Evolutionary conservation across 2,113 vertebrate species (phyloP).

Genomic region (Stictonetta naevosa): DNA sequence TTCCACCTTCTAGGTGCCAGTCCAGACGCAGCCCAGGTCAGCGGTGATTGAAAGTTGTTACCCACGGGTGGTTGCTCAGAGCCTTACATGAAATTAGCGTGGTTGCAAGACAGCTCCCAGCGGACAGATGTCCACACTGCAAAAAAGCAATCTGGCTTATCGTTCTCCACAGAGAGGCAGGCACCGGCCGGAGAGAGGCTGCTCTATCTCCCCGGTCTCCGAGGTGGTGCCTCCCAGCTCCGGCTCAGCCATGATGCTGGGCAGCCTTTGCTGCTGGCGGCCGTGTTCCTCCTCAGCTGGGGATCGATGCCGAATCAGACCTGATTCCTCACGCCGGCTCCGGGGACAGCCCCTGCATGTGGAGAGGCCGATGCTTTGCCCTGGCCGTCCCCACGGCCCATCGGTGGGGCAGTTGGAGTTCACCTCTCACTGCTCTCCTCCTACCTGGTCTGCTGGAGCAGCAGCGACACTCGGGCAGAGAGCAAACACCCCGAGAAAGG

Average conservation of each 20-base stretch:
- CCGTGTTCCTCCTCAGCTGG: not conserved
- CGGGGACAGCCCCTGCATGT: not conserved
- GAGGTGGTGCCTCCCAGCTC: not conserved
- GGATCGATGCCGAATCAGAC: fast-evolving
- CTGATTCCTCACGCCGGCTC: not conserved
- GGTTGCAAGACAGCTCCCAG: not conserved
- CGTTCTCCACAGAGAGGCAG: not conserved
- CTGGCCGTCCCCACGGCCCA: not conserved
- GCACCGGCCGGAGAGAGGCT: not conserved
- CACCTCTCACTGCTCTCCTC: not conserved
- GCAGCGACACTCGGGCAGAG: not conserved
- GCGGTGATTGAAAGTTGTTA: not conserved
- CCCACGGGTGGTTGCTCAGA: not conserved
- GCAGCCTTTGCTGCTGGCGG: not conserved
- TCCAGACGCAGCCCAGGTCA: not conserved
- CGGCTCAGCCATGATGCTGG: fast-evolving
- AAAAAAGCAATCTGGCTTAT: not conserved
- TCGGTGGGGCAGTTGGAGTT: not conserved
- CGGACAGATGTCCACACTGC: not conserved
- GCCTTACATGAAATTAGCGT: not conserved
- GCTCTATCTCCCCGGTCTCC: fast-evolving
- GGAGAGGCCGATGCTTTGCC: not conserved
- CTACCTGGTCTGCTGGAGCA: not conserved
- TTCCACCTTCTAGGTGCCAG: not conserved
- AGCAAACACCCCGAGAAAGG: not conserved